Percentiles rank a stretch among this genome's conserved stretches.
These are phyloP conservation scores for Onychomys arenicola DNA, from an alignment of 2,797 vertebrate species.

Conservation along the genomic window DNA sequence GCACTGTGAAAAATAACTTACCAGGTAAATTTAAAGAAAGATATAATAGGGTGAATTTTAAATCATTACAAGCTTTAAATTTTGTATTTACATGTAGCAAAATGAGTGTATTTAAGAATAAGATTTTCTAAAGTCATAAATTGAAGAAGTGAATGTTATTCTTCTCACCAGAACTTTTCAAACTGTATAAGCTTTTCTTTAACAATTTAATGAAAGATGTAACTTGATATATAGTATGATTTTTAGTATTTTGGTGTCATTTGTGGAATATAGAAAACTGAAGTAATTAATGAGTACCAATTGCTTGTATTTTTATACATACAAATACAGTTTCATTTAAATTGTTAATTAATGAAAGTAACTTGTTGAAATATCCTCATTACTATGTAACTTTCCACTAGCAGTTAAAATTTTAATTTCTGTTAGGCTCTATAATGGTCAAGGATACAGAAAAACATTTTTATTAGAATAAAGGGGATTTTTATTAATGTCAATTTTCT, in stretches of 20 bases:
- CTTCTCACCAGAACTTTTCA: background rate
- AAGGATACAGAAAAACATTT: constrained; percentile 11
- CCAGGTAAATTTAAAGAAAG: background rate
- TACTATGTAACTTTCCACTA: background rate
- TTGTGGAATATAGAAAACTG: constrained; percentile 12
- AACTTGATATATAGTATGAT: background rate
- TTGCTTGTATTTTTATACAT: background rate
- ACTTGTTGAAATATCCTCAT: constrained; percentile 10
- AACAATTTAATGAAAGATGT: background rate
- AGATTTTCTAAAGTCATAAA: background rate
- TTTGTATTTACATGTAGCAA: constrained; percentile 14
- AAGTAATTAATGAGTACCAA: background rate
- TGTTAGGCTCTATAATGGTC: background rate
- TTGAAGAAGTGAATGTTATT: constrained; percentile 24
- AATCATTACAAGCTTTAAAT: background rate
- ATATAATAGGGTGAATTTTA: background rate
- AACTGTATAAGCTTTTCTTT: background rate
- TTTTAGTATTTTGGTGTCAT: background rate
- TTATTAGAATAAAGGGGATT: background rate
- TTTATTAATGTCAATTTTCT: background rate
- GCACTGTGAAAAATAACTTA: background rate
- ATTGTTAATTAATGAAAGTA: background rate
- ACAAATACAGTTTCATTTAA: constrained; percentile 37
- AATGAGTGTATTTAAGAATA: constrained; percentile 28
- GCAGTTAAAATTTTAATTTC: constrained; percentile 13